Evolutionary conservation across 1,140 invertebrate species (phyloP).

Genomic region (Caenorhabditis remanei): DNA sequence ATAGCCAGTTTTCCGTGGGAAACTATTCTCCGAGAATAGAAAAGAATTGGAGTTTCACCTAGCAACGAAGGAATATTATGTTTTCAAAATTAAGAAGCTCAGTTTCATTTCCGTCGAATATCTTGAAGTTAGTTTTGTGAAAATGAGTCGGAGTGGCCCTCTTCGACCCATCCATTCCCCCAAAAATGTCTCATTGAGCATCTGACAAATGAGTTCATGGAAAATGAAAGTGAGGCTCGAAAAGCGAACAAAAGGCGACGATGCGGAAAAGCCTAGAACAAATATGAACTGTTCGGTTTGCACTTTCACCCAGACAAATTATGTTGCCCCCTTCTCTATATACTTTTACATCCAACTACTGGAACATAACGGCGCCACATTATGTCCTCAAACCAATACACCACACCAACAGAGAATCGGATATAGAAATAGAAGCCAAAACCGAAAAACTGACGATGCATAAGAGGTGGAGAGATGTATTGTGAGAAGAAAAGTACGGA

Average conservation of each 20-base stretch:
- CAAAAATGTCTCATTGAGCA: background rate
- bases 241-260: constrained; percentile 26
- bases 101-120: no score
- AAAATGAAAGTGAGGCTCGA: background rate
- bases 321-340: constrained; percentile 3
- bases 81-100: background rate
- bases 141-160: no score
- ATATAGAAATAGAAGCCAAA: constrained; percentile 35
- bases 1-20: constrained; percentile 23
- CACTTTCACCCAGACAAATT: constrained; percentile 36
- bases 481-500: background rate
- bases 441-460: constrained; percentile 31
- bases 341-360: constrained; percentile 7
- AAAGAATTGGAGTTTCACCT: background rate
- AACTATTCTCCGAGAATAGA: background rate
- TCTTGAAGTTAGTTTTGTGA: no score
- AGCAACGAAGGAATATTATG: constrained; percentile 25
- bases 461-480: constrained; percentile 27
- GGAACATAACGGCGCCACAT: constrained; percentile 50
- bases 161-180: no score
- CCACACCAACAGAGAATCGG: background rate
- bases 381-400: background rate
- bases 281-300: constrained; percentile 49
- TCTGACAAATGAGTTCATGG: constrained; percentile 9
- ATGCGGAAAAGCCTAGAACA: constrained; percentile 45